A percentile compares a stretch with the other conserved stretches of the same genome.
Conservation (phyloP, 2,113 vertebrate genomes). For the Eubucco bourcierii region DNA sequence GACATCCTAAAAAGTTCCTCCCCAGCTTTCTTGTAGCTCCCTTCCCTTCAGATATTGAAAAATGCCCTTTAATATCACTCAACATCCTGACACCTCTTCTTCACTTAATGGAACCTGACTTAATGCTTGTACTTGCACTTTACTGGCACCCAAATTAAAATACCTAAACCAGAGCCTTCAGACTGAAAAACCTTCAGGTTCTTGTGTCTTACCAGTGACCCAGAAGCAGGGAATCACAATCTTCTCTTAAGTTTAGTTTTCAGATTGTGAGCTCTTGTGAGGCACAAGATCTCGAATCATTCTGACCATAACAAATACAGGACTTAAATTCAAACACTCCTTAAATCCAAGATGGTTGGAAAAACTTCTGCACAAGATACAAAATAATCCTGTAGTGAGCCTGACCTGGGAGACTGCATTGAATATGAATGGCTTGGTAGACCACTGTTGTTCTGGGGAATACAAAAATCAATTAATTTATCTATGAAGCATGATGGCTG, state of each 20-base stretch:
- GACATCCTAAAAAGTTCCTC: no score
- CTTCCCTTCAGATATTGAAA: no score
- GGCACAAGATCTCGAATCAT: background rate
- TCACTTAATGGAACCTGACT: background rate
- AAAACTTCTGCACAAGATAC: background rate
- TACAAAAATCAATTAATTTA: background rate
- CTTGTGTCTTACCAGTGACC: background rate
- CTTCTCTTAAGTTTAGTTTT: background rate
- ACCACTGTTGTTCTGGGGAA: background rate
- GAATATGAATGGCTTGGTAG: background rate
- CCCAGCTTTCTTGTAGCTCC: no score
- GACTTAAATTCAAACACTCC: background rate
- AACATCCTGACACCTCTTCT: background rate
- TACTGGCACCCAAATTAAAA: no score
- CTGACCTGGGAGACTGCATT: background rate
- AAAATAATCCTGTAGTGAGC: background rate
- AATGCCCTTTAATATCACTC: background rate
- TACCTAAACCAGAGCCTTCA: background rate
- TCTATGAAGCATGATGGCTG: background rate
- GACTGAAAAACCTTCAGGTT: background rate
- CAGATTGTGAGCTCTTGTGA: background rate
- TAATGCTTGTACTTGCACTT: background rate
- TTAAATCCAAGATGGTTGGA: background rate
- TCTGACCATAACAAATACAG: background rate
- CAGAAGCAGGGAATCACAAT: background rate